Conservation (phyloP, 92 coral and sea anemone species). For the Montipora capitata region DNA sequence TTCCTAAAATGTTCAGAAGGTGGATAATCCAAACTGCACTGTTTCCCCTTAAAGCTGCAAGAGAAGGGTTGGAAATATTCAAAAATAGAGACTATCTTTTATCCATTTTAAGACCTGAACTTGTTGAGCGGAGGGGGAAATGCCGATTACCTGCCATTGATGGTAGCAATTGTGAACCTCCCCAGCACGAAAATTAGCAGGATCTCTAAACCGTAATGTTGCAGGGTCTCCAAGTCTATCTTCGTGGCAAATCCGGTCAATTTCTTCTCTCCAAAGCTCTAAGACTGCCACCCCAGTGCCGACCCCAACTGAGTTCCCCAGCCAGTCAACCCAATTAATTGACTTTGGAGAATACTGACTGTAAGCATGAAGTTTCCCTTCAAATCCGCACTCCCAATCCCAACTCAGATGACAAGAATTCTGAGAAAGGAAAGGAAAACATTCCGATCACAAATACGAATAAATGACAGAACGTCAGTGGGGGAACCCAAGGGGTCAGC, state of each 20-base stretch:
- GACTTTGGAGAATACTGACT: background rate
- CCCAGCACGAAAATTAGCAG: too few species aligned
- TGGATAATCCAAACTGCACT: conserved; percentile 1
- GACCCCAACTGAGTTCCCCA: too few species aligned
- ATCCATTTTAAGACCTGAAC: conserved; percentile 25
- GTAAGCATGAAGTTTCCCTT: too few species aligned
- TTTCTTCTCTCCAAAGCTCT: background rate
- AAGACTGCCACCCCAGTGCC: background rate
- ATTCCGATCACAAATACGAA: too few species aligned
- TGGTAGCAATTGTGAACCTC: background rate
- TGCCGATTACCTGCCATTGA: conserved; percentile 10
- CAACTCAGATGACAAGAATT: too few species aligned
- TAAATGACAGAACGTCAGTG: too few species aligned
- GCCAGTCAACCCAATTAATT: background rate
- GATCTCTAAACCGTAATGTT: conserved; percentile 13
- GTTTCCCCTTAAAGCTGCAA: conserved; percentile 21
- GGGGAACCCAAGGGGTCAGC: too few species aligned
- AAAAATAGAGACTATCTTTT: conserved; percentile 4
- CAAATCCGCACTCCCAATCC: too few species aligned
- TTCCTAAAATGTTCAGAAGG: background rate
- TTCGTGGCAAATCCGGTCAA: background rate
- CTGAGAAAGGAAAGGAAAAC: too few species aligned
- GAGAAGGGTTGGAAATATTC: background rate
- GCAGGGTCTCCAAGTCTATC: background rate
- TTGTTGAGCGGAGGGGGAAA: background rate